Base-by-base conservation (phyloP, 2,888 invertebrate genomes). In the Melanophora roralis region DNA sequence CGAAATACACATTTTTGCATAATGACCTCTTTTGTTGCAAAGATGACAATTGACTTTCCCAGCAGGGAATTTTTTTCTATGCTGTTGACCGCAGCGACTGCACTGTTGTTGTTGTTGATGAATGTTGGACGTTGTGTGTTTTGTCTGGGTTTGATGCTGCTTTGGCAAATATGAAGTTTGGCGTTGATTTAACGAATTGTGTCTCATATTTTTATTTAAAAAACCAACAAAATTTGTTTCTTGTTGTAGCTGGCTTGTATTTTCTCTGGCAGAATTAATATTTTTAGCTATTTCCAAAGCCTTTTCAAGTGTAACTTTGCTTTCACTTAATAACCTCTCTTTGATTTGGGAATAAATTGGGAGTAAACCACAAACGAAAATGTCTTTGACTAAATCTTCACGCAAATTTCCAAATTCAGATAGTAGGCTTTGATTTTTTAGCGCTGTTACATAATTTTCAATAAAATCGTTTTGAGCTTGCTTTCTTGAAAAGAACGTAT, bases 401-500 rank as follows among this genome's bases (percentile, higher is more conserved):
- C 49, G 34, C 14, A 64, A 49, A 9, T 49, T 38, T 23, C 38
- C 49, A 64, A 27, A 64, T 12, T 53, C 65, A 40, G 38, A 65
- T 5, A 32, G 27, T 8, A 67, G 5, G 19, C 53, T 67, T 36
- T 49, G 49, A 4, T 71, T 60, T 60, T 60, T 71, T 27, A 27
- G 27, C 27, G 6, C 27, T 27, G 27, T 27, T 5, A 27, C 27
- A 27, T 27, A 27, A 27, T 59, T 43, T n/a, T 72, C 43, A 16
- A 27, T 27, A 27, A 43, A 27, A 6, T 60, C 60, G 9, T 68
- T 43, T 8, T 11, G n/a, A 19, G 40, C 49, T 60, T 75, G 75
- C 36, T 60, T 65, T n/a, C 53, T 19, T 16, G 73, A 23, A 38
- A 73, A 78, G 43, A 72, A 72, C 27, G 16, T 67, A 47, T 72